Conservation (phyloP, 53 echinoderm and acorn worm species). For the Stichopus horrens region DNA sequence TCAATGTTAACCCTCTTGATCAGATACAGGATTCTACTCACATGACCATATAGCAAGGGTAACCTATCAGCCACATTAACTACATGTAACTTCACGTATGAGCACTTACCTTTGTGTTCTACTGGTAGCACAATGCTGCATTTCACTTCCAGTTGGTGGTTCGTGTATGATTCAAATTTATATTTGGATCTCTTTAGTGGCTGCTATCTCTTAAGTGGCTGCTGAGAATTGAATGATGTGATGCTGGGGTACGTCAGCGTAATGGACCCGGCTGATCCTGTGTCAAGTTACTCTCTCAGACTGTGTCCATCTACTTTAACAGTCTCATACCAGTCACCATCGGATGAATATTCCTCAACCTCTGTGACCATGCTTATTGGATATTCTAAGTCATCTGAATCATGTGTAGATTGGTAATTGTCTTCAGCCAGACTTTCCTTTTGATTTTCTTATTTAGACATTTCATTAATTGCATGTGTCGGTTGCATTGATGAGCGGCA, state of each 20-base stretch:
- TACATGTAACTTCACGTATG: constrained; percentile 56
- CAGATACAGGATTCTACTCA: constrained; percentile 47
- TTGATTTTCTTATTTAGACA: too few species aligned
- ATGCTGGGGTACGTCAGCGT: constrained; percentile 49
- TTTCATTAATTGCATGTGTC: too few species aligned
- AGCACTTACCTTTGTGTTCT: constrained; percentile 51
- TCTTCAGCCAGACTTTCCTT: too few species aligned
- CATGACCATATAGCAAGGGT: constrained; percentile 59
- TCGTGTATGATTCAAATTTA: constrained; percentile 58
- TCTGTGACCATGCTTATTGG: too few species aligned
- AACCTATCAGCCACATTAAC: constrained; percentile 45
- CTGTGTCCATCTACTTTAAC: constrained; percentile 38
- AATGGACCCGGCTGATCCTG: constrained; percentile 56
- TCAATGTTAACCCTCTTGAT: constrained; percentile 51
- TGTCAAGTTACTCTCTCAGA: constrained; percentile 51
- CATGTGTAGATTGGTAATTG: too few species aligned
- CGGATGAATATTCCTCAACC: too few species aligned
- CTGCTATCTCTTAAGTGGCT: too few species aligned
- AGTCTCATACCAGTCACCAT: constrained; percentile 63
- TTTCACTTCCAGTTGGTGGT: constrained; percentile 54
- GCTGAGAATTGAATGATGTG: not conserved
- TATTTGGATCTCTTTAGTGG: constrained; percentile 13
- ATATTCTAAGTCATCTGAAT: too few species aligned
- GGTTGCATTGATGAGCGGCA: too few species aligned
- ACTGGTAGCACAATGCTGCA: constrained; percentile 51